These are phyloP conservation scores for Grammatotria lemairii DNA, from an alignment of 2,113 vertebrate genomes.

Conservation along the genomic window DNA sequence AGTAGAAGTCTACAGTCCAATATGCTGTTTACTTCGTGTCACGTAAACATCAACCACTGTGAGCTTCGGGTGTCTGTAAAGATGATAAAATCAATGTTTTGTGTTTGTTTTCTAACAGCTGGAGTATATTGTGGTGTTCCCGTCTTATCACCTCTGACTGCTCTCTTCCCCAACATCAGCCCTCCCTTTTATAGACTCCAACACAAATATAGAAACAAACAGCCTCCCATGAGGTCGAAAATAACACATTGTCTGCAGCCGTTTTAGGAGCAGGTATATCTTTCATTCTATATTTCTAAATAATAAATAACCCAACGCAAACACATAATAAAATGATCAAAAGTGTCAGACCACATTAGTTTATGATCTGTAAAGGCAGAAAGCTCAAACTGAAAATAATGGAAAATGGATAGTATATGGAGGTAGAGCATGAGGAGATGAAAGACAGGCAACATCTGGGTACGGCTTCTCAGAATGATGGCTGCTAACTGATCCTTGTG, in stretches of 20 bases:
- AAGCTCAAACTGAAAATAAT: conserved; percentile 5
- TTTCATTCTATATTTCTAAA: neutral
- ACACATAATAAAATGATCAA: neutral
- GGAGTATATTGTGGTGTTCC: conserved; percentile 47
- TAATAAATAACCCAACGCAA: neutral
- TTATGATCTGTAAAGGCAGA: neutral
- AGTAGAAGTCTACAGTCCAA: conserved; percentile 54
- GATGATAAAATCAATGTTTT: conserved; percentile 74
- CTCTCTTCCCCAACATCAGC: conserved; percentile 37
- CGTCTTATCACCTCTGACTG: conserved; percentile 61
- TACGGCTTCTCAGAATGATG: conserved; percentile 57
- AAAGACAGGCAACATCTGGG: conserved; percentile 50
- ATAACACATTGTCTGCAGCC: neutral
- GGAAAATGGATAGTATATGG: neutral
- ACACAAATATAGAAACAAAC: conserved; percentile 35
- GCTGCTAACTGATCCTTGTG: conserved; percentile 74
- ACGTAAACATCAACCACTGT: conserved; percentile 62
- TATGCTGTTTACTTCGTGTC: conserved; percentile 67
- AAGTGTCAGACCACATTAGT: neutral
- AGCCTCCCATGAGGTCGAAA: conserved; percentile 14
- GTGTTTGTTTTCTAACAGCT: conserved; percentile 59
- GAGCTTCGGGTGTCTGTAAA: conserved; percentile 55
- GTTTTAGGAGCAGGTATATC: neutral
- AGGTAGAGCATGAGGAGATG: neutral
- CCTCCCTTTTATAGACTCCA: conserved; percentile 21